These are phyloP conservation scores for Prostheceraeus crozeri DNA, from an alignment of 2,888 invertebrate genomes.

Conservation along the genomic window DNA sequence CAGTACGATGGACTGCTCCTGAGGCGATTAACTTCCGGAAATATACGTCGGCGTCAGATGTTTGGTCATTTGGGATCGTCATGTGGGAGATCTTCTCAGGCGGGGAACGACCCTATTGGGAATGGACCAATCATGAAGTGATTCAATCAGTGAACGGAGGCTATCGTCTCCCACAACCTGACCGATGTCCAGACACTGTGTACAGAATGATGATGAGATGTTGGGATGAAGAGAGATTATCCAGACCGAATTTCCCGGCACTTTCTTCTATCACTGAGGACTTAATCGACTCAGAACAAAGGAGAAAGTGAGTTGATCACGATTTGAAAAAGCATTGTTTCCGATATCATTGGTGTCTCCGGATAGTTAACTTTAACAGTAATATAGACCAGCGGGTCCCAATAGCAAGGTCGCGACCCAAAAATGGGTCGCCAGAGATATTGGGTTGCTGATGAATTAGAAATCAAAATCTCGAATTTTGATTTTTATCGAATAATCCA, in stretches of 20 bases:
- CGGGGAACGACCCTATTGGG: constrained; percentile 98
- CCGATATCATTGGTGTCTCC: too few species aligned
- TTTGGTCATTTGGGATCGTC: constrained; percentile 98
- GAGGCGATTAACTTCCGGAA: constrained; percentile 97
- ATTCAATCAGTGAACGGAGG: constrained; percentile 93
- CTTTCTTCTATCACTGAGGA: too few species aligned
- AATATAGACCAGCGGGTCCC: too few species aligned
- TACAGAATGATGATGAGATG: constrained; percentile 96
- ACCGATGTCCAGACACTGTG: constrained; percentile 91
- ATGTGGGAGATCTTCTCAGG: constrained; percentile 99
- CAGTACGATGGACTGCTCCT: constrained; percentile 96
- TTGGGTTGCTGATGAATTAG: too few species aligned
- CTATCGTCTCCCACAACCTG: constrained; percentile 65
- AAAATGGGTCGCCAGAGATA: too few species aligned
- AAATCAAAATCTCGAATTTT: too few species aligned
- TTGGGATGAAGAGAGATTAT: constrained; percentile 94
- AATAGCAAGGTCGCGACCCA: too few species aligned
- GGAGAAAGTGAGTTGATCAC: too few species aligned
- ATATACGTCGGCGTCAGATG: constrained; percentile 98
- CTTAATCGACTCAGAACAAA: too few species aligned
- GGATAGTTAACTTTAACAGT: too few species aligned
- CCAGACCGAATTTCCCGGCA: constrained; percentile 87
- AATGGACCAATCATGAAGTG: constrained; percentile 99
- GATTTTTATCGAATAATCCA: too few species aligned
- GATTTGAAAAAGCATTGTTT: too few species aligned